Base-by-base conservation (phyloP, 2,888 invertebrate genomes). In the Ophion costatus region DNA sequence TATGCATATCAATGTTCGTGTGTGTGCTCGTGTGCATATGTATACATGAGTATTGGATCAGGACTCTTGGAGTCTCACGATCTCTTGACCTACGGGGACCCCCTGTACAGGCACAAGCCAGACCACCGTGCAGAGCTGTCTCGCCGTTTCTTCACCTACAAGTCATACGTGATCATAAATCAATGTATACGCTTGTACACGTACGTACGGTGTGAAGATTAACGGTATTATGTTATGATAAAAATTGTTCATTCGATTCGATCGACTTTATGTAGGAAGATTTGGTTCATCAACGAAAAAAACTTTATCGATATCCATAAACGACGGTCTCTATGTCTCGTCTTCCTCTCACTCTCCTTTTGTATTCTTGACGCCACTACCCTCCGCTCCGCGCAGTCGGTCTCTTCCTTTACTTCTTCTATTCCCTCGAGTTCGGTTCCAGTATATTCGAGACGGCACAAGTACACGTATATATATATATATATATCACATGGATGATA, bases 121-220 rank as follows among this genome's bases (percentile, higher is more conserved):
- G 64, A 38, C 29, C 67, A 70, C 51, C 64, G 63, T 38, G 61
- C 45, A 0, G 57, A 57, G 59, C 61, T 57, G 57, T 33, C 70
- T 69, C 69, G 64, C 59, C 42, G 64, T 57, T 82, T 82, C 61
- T 67, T 74, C 67, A 82, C 78, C 77, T 33, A 69, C 73, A 42
- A 82, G 73, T 74, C 73, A 63, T 51, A 74, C 61, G 56, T 33
- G 51, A 73, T 38, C 63, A 66, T 73, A 67, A 78, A 82, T 69
- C 56, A 24, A 45, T 45, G 45, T 42, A 78, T 78, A 61, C 24
- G 17, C 33, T 56, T 59, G 10, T 10, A 56, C 10, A 17, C n/a
- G 22, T 71, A 24, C 3, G 9, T 42, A 29, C 4, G 9, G 33
- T 69, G 33, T 45, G 66, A 10, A 29, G 24, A 29, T 17, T 24